A percentile compares a stretch with the other conserved stretches of the same genome.
Evolutionary conservation across 2,797 vertebrate genomes (phyloP).

Genomic region (Caiman crocodilus): DNA sequence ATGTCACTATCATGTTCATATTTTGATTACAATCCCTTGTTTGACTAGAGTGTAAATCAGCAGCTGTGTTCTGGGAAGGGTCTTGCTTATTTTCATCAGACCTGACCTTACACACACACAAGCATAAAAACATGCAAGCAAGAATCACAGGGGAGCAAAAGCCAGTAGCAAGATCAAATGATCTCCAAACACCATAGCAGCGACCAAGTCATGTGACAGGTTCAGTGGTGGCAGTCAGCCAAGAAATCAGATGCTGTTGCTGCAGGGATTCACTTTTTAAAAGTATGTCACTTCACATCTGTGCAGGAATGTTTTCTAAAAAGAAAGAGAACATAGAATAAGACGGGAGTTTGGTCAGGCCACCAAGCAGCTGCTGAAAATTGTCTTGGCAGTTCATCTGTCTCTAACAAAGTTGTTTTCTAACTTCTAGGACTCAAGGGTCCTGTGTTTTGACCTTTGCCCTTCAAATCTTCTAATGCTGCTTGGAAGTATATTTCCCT

Average conservation of each 20-base stretch:
- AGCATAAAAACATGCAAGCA: not conserved
- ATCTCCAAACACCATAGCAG: not conserved
- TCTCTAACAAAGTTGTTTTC: not conserved
- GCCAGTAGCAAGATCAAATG: slow-evolving; percentile 26
- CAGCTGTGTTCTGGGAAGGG: not conserved
- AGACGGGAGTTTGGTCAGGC: not conserved
- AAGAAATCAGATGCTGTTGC: slow-evolving; percentile 2
- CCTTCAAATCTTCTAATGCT: not conserved
- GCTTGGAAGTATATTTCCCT: not conserved
- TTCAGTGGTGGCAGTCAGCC: not conserved
- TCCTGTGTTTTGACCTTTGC: not conserved
- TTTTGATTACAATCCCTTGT: not conserved
- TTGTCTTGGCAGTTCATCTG: not conserved
- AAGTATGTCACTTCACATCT: not conserved
- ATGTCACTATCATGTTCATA: slow-evolving; percentile 11
- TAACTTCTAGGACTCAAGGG: not conserved
- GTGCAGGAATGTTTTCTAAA: fast-evolving
- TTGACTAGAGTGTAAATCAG: not conserved
- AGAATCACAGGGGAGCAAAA: slow-evolving; percentile 2
- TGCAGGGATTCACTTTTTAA: fast-evolving
- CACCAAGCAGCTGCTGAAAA: not conserved
- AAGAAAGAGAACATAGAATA: not conserved
- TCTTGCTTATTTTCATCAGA: not conserved
- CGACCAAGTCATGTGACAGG: not conserved
- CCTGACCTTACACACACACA: not conserved